phyloP scores from a whole-genome alignment of 2,113 vertebrate genomes.

The Rhynchomys soricoides region DNA sequence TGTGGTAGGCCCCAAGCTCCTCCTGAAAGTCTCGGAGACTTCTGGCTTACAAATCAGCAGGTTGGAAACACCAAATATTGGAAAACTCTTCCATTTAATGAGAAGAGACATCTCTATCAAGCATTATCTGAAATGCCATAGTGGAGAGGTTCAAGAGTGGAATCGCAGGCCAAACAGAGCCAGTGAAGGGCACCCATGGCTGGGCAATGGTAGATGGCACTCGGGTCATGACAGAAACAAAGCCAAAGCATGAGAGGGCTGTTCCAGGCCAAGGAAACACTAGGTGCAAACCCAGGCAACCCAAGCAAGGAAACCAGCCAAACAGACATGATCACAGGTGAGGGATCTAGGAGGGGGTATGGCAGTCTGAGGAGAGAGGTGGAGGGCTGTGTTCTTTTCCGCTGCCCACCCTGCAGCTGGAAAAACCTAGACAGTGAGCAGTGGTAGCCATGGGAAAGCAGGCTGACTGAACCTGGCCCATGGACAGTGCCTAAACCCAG shows the following conservation, averaged over 20 bases:
- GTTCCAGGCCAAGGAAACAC: neutral
- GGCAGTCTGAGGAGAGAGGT: rapidly evolving
- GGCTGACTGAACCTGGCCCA: rapidly evolving
- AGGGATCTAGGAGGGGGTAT: rapidly evolving
- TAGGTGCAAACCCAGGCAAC: neutral
- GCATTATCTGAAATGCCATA: neutral
- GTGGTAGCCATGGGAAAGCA: neutral
- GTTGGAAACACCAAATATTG: neutral
- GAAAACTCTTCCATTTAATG: neutral
- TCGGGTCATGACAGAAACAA: neutral
- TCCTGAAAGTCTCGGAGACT: neutral
- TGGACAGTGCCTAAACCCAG: neutral
- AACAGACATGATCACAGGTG: neutral
- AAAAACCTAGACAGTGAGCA: rapidly evolving
- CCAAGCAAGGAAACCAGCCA: neutral
- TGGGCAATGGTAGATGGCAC: too few relatives aligned
- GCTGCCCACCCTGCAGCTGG: neutral
- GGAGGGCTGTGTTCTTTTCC: neutral
- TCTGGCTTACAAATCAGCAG: neutral
- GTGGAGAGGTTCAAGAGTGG: rapidly evolving
- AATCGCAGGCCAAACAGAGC: neutral
- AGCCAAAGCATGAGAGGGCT: neutral
- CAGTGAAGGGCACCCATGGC: neutral
- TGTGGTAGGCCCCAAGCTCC: neutral
- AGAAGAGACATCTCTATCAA: neutral